phyloP scores from a whole-genome alignment of 2,113 vertebrate species.

The Corapipo altera region DNA sequence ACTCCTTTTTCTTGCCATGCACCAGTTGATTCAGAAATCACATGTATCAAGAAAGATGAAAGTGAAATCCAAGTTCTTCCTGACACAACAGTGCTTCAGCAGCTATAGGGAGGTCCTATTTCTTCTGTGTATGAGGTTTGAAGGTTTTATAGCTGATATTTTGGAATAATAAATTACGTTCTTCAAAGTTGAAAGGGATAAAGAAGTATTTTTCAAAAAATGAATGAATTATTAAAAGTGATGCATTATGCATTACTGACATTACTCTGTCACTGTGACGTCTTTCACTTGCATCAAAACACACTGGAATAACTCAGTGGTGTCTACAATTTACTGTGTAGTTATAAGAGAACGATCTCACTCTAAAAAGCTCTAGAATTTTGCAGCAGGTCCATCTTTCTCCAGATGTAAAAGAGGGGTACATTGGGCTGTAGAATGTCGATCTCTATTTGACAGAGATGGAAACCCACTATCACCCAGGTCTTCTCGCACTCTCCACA shows the following conservation, averaged over 20 bases:
- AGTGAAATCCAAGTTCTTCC: background rate
- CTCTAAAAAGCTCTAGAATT: background rate
- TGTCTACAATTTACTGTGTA: background rate
- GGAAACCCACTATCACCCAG: no score
- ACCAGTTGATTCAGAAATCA: background rate
- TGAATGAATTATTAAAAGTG: background rate
- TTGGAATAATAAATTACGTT: background rate
- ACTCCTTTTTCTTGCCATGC: background rate
- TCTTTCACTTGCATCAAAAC: background rate
- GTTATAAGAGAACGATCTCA: background rate
- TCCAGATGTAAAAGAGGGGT: no score
- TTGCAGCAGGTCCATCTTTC: background rate
- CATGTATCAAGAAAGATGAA: background rate
- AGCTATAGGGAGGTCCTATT: background rate
- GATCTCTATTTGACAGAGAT: no score
- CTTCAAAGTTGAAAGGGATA: background rate
- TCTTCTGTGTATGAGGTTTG: background rate
- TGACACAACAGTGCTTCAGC: background rate
- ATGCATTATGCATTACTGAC: background rate
- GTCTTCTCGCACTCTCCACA: no score
- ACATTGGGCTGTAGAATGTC: no score
- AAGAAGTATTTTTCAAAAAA: background rate
- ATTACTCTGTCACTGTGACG: background rate
- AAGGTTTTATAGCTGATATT: background rate
- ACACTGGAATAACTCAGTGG: background rate